Conservation (phyloP, 2,888 invertebrate species). For the Chrysolina haemoptera region DNA sequence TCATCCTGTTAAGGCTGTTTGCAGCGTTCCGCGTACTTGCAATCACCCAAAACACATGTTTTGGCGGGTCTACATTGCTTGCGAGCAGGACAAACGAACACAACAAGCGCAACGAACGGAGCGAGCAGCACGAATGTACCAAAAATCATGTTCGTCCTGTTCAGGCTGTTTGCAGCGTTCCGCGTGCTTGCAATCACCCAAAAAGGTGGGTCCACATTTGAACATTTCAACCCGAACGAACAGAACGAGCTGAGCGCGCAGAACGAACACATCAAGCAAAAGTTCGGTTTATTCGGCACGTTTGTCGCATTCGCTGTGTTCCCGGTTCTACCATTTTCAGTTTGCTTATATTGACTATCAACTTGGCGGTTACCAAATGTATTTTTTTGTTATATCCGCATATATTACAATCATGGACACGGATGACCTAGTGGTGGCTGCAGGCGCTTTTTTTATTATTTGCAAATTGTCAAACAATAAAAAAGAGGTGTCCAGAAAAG, state of each 20-base stretch:
- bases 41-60: no score
- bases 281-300: conserved; percentile 2
- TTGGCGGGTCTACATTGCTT: no score
- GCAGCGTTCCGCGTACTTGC: no score
- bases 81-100: no score
- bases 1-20: no score
- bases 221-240: conserved; percentile 9
- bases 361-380: conserved; percentile 2
- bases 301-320: not conserved
- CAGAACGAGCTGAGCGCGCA: conserved; percentile 13
- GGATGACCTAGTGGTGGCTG: not conserved
- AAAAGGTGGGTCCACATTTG: conserved; percentile 8
- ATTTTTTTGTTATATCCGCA: not conserved
- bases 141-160: no score
- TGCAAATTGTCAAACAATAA: not conserved
- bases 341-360: not conserved
- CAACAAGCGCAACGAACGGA: no score
- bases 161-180: no score
- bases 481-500: not conserved
- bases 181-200: no score
- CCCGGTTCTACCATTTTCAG: not conserved
- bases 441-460: not conserved
- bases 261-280: conserved; percentile 9
- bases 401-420: conserved; percentile 1
- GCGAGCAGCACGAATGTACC: no score